Percentiles rank a stretch among this genome's conserved stretches.
These are phyloP conservation scores for Apodemia hepburni DNA, from an alignment of 2,888 invertebrate genomes.

Conservation along the genomic window DNA sequence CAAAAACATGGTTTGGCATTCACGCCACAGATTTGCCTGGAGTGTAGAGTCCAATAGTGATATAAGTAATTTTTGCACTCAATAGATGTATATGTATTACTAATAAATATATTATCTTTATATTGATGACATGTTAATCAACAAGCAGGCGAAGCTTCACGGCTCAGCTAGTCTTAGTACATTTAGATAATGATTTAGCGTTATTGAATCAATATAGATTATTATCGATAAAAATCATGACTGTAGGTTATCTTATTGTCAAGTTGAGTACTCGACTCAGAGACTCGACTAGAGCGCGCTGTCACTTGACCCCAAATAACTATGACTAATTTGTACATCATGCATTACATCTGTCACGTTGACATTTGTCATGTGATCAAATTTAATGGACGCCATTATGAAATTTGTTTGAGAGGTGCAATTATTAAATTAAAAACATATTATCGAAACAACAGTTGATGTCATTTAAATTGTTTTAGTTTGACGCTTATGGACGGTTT, in stretches of 20 bases:
- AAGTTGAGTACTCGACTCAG: too few species aligned
- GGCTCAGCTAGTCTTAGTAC: too few species aligned
- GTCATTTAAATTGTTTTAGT: conserved; percentile 58
- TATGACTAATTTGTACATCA: conserved; percentile 32
- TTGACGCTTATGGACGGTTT: conserved; percentile 22
- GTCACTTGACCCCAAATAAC: conserved; percentile 23
- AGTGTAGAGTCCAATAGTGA: too few species aligned
- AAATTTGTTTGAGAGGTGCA: conserved; percentile 49
- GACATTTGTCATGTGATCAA: conserved; percentile 76
- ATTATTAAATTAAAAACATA: conserved; percentile 76
- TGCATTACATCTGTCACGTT: conserved; percentile 57
- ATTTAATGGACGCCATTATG: conserved; percentile 58
- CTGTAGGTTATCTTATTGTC: not conserved
- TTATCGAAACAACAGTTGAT: conserved; percentile 62
- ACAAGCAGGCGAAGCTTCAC: too few species aligned
- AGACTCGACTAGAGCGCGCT: not conserved
- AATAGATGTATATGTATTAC: too few species aligned
- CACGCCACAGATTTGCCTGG: too few species aligned
- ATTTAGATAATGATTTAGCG: not conserved
- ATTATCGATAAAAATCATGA: not conserved
- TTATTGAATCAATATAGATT: not conserved
- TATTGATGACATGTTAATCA: too few species aligned
- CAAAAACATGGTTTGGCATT: too few species aligned
- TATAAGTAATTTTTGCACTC: too few species aligned
- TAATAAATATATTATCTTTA: too few species aligned